Conservation (phyloP, 1,140 invertebrate species). For the Eriosoma lanigerum region DNA sequence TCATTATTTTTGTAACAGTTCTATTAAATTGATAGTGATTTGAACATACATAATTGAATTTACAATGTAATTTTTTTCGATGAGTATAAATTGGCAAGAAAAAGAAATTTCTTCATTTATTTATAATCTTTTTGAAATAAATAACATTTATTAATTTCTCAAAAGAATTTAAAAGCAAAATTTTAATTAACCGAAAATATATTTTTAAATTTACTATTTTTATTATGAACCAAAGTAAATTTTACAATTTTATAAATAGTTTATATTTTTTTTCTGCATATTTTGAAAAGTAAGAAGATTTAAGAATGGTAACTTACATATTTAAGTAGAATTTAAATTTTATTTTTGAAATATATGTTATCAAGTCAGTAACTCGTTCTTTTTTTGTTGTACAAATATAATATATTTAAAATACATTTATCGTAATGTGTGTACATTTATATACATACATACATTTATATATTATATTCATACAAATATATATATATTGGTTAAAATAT, state of each 20-base stretch:
- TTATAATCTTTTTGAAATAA: no score
- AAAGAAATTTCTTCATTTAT: constrained; percentile 7
- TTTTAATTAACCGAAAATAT: constrained; percentile 24
- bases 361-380: neutral
- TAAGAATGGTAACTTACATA: constrained; percentile 20
- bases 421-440: neutral
- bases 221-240: constrained; percentile 26
- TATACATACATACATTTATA: constrained; percentile 4
- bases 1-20: constrained; percentile 45
- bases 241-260: constrained; percentile 37
- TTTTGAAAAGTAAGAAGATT: constrained; percentile 24
- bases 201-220: constrained; percentile 44
- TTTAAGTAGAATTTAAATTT: constrained; percentile 43
- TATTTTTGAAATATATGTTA: constrained; percentile 44
- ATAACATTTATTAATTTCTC: constrained; percentile 22
- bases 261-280: constrained; percentile 23
- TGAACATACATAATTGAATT: constrained; percentile 1
- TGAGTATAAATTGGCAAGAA: neutral
- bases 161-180: constrained; percentile 23
- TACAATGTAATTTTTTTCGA: constrained; percentile 20
- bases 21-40: neutral
- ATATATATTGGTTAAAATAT: constrained; percentile 29
- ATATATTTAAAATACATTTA: constrained; percentile 33
- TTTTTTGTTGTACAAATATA: constrained; percentile 30
- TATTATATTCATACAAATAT: neutral